phyloP scores from a whole-genome alignment of 1,140 invertebrate species.

The Neomicropteryx cornuta region DNA sequence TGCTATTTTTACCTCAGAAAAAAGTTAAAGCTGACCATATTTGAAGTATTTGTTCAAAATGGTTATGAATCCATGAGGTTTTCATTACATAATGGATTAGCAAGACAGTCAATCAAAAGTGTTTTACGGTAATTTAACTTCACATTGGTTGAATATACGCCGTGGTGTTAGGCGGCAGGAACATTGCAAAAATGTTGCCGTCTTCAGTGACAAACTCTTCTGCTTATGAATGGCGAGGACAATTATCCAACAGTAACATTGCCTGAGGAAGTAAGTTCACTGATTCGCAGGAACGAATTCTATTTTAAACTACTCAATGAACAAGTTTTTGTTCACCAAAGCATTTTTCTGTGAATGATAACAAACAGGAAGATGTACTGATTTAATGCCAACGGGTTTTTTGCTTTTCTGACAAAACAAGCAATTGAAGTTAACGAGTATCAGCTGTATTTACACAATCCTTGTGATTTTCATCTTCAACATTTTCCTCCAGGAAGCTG shows the following conservation, averaged over 20 bases:
- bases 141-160: conserved; percentile 19
- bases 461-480: neutral
- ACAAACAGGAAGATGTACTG: conserved; percentile 5
- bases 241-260: conserved; percentile 21
- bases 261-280: conserved; percentile 13
- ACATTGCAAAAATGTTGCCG: conserved; percentile 13
- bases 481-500: neutral
- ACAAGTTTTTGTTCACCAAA: conserved; percentile 18
- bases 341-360: conserved; percentile 17
- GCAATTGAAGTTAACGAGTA: conserved; percentile 13
- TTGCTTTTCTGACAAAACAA: conserved; percentile 16
- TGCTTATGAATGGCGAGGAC: conserved; percentile 8
- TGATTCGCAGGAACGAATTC: conserved; percentile 19
- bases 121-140: conserved; percentile 10
- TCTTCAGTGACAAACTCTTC: conserved; percentile 12
- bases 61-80: conserved; percentile 12
- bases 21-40: too few relatives aligned
- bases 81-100: conserved; percentile 7
- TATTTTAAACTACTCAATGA: conserved; percentile 19
- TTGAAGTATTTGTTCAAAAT: conserved; percentile 3
- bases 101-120: conserved; percentile 4
- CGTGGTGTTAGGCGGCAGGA: conserved; percentile 20
- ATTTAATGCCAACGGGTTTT: conserved; percentile 17
- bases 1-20: too few relatives aligned
- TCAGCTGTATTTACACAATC: conserved; percentile 8